Evolutionary conservation across 2,797 vertebrate genomes (phyloP), one percentile per base, ranked within the genome.

Genomic region (Carduelis carduelis): DNA sequence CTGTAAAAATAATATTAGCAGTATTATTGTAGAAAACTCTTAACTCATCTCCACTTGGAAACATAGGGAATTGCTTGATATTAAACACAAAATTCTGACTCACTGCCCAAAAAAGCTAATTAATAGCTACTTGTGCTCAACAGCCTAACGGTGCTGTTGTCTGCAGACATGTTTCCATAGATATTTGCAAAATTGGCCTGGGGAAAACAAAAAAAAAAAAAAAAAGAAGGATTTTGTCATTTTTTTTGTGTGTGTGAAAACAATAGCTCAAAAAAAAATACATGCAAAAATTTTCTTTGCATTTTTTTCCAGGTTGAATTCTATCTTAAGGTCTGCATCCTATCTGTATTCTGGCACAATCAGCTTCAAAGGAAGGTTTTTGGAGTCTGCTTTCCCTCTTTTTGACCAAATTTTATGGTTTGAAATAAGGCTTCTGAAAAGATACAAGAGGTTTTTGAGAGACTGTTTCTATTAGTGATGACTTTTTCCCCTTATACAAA

Each of bases 21-120:
- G 8, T 18, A 41, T 39, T 70, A 41, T 7, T 50, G 4, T 28
- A 47, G 11, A 66, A 76, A 80, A 32, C 24, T 24, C 3, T 53
- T 68, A 41, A 14, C 8, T 86, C 19, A 27, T 47, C 24, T 77
- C 20, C 32, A 66, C 11, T 11, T 44, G 30, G 34, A 81, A 88
- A 55, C 10, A 27, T 8, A 46, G 6, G 11, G 4, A 83, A 59
- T 24, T 27, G 5, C 44, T 74, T 55, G 41, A 89, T 64, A 27
- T 66, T 28, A 49, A 43, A 50, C 22, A 65, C 47, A 71, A 61
- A 76, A 83, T 53, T 52, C 49, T 65, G 37, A 39, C 18, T 49
- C 4, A 14, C 16, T 68, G 56, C 4, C 28, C 28, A 8, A 32
- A 74, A 80, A 77, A 6, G 0, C 5, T 0, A 0, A 70, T 78